phyloP scores from a whole-genome alignment of 2,888 invertebrate genomes.

The Clivina fossor region DNA sequence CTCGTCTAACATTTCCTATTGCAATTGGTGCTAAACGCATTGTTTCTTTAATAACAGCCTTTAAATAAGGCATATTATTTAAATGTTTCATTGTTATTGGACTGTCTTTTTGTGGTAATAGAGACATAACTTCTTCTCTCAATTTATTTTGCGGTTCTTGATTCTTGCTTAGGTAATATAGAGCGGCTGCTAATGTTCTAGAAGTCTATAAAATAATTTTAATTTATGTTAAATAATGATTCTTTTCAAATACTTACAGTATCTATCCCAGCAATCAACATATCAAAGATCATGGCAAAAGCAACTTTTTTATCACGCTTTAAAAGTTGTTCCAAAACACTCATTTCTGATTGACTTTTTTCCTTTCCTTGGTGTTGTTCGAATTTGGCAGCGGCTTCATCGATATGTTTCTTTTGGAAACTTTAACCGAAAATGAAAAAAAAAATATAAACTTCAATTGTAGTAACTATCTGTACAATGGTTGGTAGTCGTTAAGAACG shows the following conservation, averaged over 20 bases:
- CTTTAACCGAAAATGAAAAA: conserved; percentile 42
- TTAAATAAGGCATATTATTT: conserved; percentile 55
- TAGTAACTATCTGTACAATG: no score
- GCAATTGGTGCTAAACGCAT: conserved; percentile 51
- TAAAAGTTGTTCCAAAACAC: conserved; percentile 67
- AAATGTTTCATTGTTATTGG: conserved; percentile 50
- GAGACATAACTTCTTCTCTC: conserved; percentile 48
- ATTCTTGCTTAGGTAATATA: conserved; percentile 54
- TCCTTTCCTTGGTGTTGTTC: conserved; percentile 46
- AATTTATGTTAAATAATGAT: background rate
- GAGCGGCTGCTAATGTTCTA: conserved; percentile 50
- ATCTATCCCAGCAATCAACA: conserved; percentile 71
- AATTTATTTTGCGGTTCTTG: conserved; percentile 52
- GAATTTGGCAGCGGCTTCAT: conserved; percentile 43
- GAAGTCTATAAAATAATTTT: conserved; percentile 50
- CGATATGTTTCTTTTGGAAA: conserved; percentile 44
- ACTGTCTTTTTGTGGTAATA: conserved; percentile 45
- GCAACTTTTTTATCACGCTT: conserved; percentile 64
- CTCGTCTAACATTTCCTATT: conserved; percentile 42
- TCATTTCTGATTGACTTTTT: conserved; percentile 55
- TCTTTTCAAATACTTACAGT: conserved; percentile 57
- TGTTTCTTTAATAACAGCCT: conserved; percentile 66
- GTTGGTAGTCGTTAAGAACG: no score
- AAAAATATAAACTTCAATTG: no score
- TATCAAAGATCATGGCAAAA: conserved; percentile 67